These are phyloP conservation scores for Drosophila pachea DNA, from an alignment of 1,140 invertebrate species.

Conservation along the genomic window DNA sequence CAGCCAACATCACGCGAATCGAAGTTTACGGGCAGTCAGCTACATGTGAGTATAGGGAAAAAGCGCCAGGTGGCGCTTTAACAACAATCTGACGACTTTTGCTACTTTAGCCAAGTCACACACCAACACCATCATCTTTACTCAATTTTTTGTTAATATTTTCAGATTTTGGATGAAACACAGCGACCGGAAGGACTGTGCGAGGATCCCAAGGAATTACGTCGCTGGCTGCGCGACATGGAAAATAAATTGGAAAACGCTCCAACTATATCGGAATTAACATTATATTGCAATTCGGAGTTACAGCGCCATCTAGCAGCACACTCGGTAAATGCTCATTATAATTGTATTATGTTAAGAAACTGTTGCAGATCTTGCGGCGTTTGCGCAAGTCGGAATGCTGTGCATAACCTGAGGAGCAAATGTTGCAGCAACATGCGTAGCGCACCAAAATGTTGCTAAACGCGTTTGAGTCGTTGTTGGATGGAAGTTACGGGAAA, in stretches of 20 bases:
- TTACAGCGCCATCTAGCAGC: conserved; percentile 70
- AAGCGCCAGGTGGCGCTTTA: conserved; percentile 8
- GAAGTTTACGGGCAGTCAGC: conserved; percentile 32
- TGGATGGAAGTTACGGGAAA: not conserved
- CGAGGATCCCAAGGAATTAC: conserved; percentile 75
- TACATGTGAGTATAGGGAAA: conserved; percentile 24
- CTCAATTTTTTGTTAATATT: not conserved
- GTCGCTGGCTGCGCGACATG: conserved; percentile 82
- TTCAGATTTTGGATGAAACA: conserved; percentile 68
- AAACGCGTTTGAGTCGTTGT: not conserved
- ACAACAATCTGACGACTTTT: not conserved
- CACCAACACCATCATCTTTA: not conserved
- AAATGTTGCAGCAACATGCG: conserved; percentile 25
- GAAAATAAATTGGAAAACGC: conserved; percentile 69
- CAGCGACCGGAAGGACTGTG: conserved; percentile 61
- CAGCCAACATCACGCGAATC: conserved; percentile 41
- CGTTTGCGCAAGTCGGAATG: not conserved
- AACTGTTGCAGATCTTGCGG: no score
- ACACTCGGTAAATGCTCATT: conserved; percentile 70
- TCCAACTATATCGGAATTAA: conserved; percentile 68
- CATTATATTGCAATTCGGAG: conserved; percentile 61
- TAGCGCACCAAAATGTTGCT: not conserved
- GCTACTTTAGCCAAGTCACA: not conserved
- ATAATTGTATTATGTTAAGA: not conserved
- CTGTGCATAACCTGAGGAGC: conserved; percentile 1